Conservation (phyloP, 2,797 vertebrate genomes). For the Chanos chanos region DNA sequence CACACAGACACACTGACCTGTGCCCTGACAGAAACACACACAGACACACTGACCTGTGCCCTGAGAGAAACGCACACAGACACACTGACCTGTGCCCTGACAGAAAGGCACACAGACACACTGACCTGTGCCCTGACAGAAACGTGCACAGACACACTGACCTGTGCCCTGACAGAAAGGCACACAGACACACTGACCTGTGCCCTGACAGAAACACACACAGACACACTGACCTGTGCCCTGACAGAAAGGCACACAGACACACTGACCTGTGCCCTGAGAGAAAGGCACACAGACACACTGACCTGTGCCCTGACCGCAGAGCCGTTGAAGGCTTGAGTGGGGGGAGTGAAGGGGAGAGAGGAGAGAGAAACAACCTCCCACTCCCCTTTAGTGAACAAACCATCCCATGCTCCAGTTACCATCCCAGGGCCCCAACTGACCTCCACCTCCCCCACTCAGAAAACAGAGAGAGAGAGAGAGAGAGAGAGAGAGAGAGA, state of each 20-base stretch:
- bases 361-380: slow-evolving; percentile 22
- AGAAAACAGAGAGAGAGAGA: no score
- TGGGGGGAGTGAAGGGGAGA: background rate
- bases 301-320: slow-evolving; percentile 27
- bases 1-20: background rate
- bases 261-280: no score
- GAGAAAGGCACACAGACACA: no score
- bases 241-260: no score
- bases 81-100: slow-evolving; percentile 3
- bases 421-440: background rate
- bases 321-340: slow-evolving; percentile 1
- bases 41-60: background rate
- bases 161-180: no score
- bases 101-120: background rate
- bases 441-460: slow-evolving; percentile 27
- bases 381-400: slow-evolving; percentile 33
- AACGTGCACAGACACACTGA: no score
- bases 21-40: background rate
- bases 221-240: no score
- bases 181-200: no score
- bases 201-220: no score
- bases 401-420: background rate
- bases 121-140: background rate
- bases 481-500: background rate
- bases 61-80: background rate